phyloP scores from a whole-genome alignment of 2,888 invertebrate genomes.

The Tortricodes alternella region DNA sequence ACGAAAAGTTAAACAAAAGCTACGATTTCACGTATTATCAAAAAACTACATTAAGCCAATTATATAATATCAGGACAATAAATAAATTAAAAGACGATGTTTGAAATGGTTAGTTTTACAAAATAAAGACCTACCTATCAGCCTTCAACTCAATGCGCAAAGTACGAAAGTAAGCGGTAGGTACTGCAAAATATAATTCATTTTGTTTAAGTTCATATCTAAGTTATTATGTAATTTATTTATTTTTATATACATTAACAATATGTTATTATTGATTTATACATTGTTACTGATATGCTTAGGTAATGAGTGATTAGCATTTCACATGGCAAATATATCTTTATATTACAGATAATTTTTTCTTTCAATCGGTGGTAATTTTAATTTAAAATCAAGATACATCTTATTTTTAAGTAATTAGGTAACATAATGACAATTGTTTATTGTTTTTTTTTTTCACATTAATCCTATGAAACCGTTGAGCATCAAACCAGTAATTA shows the following conservation, averaged over 20 bases:
- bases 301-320: conserved; percentile 45
- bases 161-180: not conserved
- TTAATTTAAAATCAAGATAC: too few relatives aligned
- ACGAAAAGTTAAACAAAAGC: not conserved
- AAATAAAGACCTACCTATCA: not conserved
- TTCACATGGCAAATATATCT: conserved; percentile 17
- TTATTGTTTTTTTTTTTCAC: too few relatives aligned
- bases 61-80: not conserved
- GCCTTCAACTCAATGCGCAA: not conserved
- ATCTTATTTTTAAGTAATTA: too few relatives aligned
- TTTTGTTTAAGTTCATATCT: not conserved
- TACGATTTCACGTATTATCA: too few relatives aligned
- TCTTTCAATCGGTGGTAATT: too few relatives aligned
- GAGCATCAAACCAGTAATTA: not conserved
- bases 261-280: conserved; percentile 40
- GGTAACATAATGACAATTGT: too few relatives aligned
- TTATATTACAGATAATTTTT: conserved; percentile 1
- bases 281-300: conserved; percentile 68
- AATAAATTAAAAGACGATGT: too few relatives aligned
- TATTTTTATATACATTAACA: conserved; percentile 40
- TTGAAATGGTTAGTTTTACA: too few relatives aligned
- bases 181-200: not conserved
- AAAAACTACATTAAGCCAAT: not conserved
- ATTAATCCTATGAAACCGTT: not conserved
- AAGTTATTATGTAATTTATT: not conserved